phyloP scores from a whole-genome alignment of 2,888 invertebrate genomes.

The Machimus atricapillus region DNA sequence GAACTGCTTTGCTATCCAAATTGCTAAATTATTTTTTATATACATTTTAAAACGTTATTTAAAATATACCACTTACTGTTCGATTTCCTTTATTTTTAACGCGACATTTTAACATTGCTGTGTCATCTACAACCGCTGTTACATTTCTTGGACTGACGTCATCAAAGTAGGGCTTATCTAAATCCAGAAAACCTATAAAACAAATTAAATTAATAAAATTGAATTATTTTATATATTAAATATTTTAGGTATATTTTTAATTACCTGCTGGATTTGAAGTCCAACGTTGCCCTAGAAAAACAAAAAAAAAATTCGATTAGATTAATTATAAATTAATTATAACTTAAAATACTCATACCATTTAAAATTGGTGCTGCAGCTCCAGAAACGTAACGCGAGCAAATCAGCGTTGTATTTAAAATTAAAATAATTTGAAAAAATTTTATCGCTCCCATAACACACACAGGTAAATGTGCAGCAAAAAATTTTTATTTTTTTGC shows the following conservation, averaged over 20 bases:
- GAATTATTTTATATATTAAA: background rate
- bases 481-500: background rate
- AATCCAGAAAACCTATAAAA: constrained; percentile 49
- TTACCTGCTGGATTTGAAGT: constrained; percentile 17
- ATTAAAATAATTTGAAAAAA: constrained; percentile 21
- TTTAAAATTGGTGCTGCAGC: background rate
- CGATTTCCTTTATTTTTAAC: constrained; percentile 87
- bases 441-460: constrained; percentile 23
- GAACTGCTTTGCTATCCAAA: no score
- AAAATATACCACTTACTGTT: constrained; percentile 69
- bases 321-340: background rate
- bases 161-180: constrained; percentile 80
- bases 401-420: background rate
- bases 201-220: background rate
- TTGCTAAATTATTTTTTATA: no score
- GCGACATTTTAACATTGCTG: constrained; percentile 78
- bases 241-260: background rate
- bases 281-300: constrained; percentile 17
- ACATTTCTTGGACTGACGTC: constrained; percentile 84
- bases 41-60: background rate
- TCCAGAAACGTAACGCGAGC: background rate
- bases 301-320: background rate
- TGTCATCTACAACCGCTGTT: constrained; percentile 83
- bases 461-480: background rate
- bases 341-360: background rate